phyloP scores from a whole-genome alignment of 2,797 vertebrate genomes.

The Octomys mimax region DNA sequence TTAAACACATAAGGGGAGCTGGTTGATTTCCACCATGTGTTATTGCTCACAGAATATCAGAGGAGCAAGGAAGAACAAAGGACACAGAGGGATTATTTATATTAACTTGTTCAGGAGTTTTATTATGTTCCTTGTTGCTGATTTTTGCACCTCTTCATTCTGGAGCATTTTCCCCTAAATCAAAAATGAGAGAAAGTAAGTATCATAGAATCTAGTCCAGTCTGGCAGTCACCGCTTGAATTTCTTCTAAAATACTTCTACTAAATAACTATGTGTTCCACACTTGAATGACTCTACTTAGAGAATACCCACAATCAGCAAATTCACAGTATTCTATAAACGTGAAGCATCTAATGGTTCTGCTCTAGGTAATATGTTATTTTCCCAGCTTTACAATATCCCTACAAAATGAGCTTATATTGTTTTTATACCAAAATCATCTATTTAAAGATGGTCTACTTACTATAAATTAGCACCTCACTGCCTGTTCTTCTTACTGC shows the following conservation, averaged over 20 bases:
- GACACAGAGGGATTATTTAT: background rate
- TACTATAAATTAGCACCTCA: background rate
- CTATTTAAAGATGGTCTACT: background rate
- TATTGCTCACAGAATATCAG: conserved; percentile 19
- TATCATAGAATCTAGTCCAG: background rate
- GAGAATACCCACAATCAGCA: conserved; percentile 55
- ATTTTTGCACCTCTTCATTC: background rate
- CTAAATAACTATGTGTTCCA: conserved; percentile 38
- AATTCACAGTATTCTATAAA: conserved; percentile 4
- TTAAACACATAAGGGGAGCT: background rate
- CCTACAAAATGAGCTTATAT: conserved; percentile 35
- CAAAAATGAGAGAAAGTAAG: background rate
- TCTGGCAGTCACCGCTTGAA: conserved; percentile 18
- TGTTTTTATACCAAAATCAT: conserved; percentile 51
- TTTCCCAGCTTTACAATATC: background rate
- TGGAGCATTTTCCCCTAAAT: background rate
- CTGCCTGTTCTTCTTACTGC: background rate
- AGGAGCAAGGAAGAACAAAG: background rate
- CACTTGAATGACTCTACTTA: conserved; percentile 39
- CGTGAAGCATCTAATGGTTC: conserved; percentile 11
- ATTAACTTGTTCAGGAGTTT: background rate
- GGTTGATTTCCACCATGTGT: background rate
- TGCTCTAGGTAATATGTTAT: conserved; percentile 7
- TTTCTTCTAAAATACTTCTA: conserved; percentile 55
- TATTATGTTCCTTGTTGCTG: conserved; percentile 6